Conservation (phyloP, 2,113 vertebrate genomes). For the Dasyprocta punctata region DNA sequence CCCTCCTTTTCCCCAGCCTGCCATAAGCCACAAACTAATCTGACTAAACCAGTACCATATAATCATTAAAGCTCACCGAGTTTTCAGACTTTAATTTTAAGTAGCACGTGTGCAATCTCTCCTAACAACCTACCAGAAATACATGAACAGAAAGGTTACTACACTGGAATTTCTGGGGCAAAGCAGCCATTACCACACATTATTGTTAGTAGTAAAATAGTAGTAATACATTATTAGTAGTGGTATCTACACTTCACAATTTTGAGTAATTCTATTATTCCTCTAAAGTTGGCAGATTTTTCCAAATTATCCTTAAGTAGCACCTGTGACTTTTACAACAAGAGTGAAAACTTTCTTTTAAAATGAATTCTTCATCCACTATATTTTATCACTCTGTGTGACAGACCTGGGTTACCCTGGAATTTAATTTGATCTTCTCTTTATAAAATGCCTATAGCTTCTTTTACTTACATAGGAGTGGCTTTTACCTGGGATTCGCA, state of each 20-base stretch:
- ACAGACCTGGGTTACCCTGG: neutral
- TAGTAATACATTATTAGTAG: neutral
- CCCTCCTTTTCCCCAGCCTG: neutral
- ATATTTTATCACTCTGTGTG: neutral
- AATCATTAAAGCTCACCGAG: slow-evolving; percentile 1
- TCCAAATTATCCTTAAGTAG: slow-evolving; percentile 29
- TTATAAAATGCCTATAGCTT: neutral
- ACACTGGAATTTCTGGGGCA: neutral
- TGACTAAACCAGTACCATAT: neutral
- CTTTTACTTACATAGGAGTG: neutral
- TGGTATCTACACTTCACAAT: neutral
- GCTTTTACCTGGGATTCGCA: neutral
- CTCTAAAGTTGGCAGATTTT: slow-evolving; percentile 33
- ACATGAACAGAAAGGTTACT: neutral
- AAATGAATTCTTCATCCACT: slow-evolving; percentile 1
- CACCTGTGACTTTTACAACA: slow-evolving; percentile 24
- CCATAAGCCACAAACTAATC: neutral
- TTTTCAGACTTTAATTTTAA: slow-evolving; percentile 9
- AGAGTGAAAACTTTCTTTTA: slow-evolving; percentile 40
- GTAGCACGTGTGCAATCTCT: neutral
- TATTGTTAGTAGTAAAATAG: neutral
- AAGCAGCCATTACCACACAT: neutral
- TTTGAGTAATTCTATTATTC: slow-evolving; percentile 18
- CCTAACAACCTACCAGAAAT: neutral
- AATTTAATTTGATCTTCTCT: neutral